These are phyloP conservation scores for Tokudaia tokunoshimensis DNA, from an alignment of 2,797 vertebrate species.

Conservation along the genomic window DNA sequence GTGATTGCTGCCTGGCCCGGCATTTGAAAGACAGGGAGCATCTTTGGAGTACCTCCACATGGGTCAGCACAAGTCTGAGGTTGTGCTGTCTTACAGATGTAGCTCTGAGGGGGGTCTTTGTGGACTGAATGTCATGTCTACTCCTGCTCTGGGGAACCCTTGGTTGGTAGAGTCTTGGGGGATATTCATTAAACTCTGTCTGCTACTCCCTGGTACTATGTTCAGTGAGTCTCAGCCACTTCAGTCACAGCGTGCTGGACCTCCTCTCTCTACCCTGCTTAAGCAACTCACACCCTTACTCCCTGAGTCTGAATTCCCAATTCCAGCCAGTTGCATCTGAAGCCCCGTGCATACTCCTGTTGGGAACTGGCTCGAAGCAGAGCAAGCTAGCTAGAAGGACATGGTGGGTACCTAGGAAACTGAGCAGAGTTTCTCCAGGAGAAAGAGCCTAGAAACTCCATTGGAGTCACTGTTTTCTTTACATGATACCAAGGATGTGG, in stretches of 20 bases:
- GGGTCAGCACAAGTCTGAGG: neutral
- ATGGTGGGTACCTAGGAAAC: neutral
- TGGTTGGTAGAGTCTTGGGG: neutral
- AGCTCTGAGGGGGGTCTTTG: neutral
- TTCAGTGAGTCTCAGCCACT: neutral
- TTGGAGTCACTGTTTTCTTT: neutral
- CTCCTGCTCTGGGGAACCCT: neutral
- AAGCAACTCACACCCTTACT: neutral
- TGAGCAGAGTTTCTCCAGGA: neutral
- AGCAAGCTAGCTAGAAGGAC: neutral
- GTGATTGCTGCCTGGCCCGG: accelerated
- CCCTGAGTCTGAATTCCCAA: neutral
- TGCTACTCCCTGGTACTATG: neutral
- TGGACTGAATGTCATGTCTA: neutral
- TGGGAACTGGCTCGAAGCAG: neutral
- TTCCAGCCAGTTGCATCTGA: neutral
- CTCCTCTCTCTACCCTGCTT: neutral
- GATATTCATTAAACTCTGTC: neutral
- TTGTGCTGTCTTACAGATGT: neutral
- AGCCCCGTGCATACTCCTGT: neutral
- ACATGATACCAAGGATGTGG: neutral
- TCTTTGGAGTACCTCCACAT: neutral
- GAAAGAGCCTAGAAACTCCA: neutral
- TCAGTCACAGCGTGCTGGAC: too few relatives aligned
- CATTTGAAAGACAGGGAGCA: neutral